Percentiles rank a stretch among this genome's conserved stretches.
Evolutionary conservation across 2,888 invertebrate genomes (phyloP).

Genomic region (Polylopha cassiicola): DNA sequence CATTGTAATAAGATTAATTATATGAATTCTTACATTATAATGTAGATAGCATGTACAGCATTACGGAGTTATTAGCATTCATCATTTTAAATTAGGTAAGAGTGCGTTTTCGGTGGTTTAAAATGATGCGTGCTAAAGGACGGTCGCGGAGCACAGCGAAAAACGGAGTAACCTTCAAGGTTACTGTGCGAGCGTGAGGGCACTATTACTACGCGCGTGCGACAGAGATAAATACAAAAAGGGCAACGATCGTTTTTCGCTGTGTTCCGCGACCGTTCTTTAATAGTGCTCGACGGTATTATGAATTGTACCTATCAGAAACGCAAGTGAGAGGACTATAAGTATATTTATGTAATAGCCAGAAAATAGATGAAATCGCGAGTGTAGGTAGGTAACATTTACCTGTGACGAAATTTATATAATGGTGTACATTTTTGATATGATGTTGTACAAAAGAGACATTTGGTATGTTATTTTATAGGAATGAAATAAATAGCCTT

Average conservation of each 20-base stretch:
- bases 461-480: slow-evolving; percentile 79
- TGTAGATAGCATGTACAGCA: slow-evolving; percentile 68
- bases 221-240: no score
- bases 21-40: slow-evolving; percentile 47
- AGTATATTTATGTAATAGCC: slow-evolving; percentile 63
- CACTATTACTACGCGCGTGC: no score
- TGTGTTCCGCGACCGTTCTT: no score
- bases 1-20: slow-evolving; percentile 21
- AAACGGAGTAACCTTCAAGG: no score
- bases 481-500: slow-evolving; percentile 79
- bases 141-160: no score
- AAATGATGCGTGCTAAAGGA: no score
- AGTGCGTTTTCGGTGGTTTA: no score
- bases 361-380: slow-evolving; percentile 52
- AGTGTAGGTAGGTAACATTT: slow-evolving; percentile 74
- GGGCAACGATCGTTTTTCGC: no score
- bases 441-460: slow-evolving; percentile 78
- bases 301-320: slow-evolving; percentile 53
- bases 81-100: no score
- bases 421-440: slow-evolving; percentile 78
- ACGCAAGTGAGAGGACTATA: slow-evolving; percentile 66
- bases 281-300: slow-evolving; percentile 37
- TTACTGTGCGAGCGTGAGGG: no score
- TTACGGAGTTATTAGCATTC: slow-evolving; percentile 35
- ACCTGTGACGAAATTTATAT: slow-evolving; percentile 76